A percentile compares a stretch with the other conserved stretches of the same genome.
phyloP scores from a whole-genome alignment of 2,113 vertebrate genomes.

The Symphodus melops region DNA sequence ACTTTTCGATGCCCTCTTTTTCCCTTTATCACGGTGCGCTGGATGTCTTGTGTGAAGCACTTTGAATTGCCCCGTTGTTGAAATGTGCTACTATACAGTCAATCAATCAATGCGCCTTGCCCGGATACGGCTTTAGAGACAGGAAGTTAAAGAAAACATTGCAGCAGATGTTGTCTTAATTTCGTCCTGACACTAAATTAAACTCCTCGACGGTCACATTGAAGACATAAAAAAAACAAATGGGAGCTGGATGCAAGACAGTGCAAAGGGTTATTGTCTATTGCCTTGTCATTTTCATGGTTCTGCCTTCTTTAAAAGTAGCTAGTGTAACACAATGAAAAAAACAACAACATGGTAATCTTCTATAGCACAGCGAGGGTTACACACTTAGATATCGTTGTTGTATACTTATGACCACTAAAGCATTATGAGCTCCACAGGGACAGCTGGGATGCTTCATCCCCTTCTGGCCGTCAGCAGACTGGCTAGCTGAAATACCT shows the following conservation, averaged over 20 bases:
- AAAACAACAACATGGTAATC: no score
- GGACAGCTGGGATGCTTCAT: constrained; percentile 50
- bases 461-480: constrained; percentile 8
- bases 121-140: no score
- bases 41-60: no score
- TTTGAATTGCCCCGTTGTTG: no score
- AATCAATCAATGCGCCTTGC: no score
- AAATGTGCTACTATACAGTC: no score
- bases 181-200: constrained; percentile 2
- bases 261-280: background rate
- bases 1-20: no score
- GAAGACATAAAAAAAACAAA: constrained; percentile 1
- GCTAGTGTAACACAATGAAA: background rate
- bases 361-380: background rate
- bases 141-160: background rate
- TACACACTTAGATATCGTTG: background rate
- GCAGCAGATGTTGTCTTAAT: constrained; percentile 7
- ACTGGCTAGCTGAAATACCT: constrained; percentile 33
- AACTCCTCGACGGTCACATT: constrained; percentile 10
- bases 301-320: background rate
- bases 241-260: background rate
- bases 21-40: no score
- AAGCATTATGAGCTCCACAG: background rate
- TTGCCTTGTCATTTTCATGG: background rate
- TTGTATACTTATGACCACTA: constrained; percentile 1